phyloP scores from a whole-genome alignment of 2,797 vertebrate genomes.

The Chaetodon trifasciatus region DNA sequence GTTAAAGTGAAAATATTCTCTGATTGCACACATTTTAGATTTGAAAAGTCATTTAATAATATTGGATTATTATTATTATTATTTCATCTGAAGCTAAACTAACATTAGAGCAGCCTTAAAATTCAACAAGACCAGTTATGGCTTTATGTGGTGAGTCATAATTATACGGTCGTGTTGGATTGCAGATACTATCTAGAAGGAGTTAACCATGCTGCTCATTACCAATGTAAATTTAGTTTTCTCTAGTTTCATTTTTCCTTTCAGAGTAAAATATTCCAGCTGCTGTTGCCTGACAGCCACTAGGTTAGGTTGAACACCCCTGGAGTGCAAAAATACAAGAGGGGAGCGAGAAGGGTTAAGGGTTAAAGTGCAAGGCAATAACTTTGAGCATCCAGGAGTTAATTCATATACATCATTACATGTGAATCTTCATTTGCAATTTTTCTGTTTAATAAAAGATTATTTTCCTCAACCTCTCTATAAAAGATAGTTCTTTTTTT shows the following conservation, averaged over 20 bases:
- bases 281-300: conserved; percentile 65
- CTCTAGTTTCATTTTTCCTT: conserved; percentile 54
- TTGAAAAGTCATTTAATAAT: conserved; percentile 68
- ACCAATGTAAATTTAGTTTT: conserved; percentile 54
- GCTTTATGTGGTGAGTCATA: conserved; percentile 77
- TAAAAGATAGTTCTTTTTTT: conserved; percentile 76
- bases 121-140: conserved; percentile 79
- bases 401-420: conserved; percentile 78
- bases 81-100: conserved; percentile 69
- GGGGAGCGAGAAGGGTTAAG: conserved; percentile 69
- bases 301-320: conserved; percentile 74
- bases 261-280: conserved; percentile 63
- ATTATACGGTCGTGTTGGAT: conserved; percentile 59
- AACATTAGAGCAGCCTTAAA: conserved; percentile 69
- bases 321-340: conserved; percentile 86
- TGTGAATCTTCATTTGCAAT: conserved; percentile 76
- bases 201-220: conserved; percentile 65
- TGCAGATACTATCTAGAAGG: conserved; percentile 54
- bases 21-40: conserved; percentile 77
- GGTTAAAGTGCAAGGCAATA: conserved; percentile 88
- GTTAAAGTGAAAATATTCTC: conserved; percentile 78
- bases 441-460: conserved; percentile 78
- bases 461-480: conserved; percentile 75
- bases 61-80: conserved; percentile 38
- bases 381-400: conserved; percentile 81